Evolutionary conservation across 2,888 invertebrate genomes (phyloP), one percentile per base, ranked within the genome.

Genomic region (Xanthorhoe designata): DNA sequence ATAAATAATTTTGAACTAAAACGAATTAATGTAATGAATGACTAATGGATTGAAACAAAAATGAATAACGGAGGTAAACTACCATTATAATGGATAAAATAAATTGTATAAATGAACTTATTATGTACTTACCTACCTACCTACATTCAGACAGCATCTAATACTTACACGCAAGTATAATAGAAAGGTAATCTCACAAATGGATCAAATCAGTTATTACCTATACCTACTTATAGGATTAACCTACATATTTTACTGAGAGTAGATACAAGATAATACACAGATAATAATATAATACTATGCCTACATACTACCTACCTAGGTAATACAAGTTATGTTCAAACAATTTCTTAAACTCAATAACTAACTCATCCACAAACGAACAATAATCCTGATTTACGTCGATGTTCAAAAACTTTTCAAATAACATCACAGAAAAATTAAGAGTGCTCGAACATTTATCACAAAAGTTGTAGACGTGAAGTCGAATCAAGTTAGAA

Each of bases 381-480:
- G 32, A 67, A 52, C 35, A 67, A 63, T 53, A 61, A 51, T 58
- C 57, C 42, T 61, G 64, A 68, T 68, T 68, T 68, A 68, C 52
- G 32, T 54, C 64, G 64, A 71, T 53, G 63, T 61, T 68, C 24
- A 45, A 62, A 64, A 68, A 70, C 66, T 70, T 72, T 69, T 67
- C 61, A 68, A 78, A 78, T 76, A 79, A 76, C 72, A 70, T 66
- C 74, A 58, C 56, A 68, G 66, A 71, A 75, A 73, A 75, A 75
- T 72, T 70, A 71, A 68, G 56, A 66, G 59, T 64, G 56, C 53
- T 66, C 65, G 72, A 76, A 73, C 78, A 78, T 85, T 84, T 83
- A 84, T 83, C 78, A 80, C 73, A 64, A 74, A 81, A 82, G 73
- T 83, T 82, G 75, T 69, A 76, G 71, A 78, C 75, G 74, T 66